Base-by-base conservation (phyloP, 2,888 invertebrate species). In the Phengaris arion region DNA sequence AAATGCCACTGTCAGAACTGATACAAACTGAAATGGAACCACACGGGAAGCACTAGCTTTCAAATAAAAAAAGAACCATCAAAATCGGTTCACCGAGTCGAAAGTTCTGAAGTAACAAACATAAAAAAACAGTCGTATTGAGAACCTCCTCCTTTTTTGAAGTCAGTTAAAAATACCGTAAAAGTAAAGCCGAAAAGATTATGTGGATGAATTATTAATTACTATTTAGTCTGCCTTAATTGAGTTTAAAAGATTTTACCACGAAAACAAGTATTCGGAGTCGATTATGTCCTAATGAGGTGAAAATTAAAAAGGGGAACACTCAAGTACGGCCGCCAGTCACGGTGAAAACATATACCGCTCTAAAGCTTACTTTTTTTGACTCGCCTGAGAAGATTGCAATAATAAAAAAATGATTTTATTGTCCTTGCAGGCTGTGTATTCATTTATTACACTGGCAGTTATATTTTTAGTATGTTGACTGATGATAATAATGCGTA, bases 241-340 rank as follows among this genome's bases (percentile, higher is more conserved):
- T 64, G 59, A 64, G 59, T 64, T 64, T 64, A 64, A 64, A 64
- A 64, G 59, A 64, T 64, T 59, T 64, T 64, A 64, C 59, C 59
- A 12, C 59, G 35, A 64, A 10, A 68, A 68, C 68, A 68, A 68
- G 68, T 68, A 46, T 68, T 68, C 68, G 46, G 46, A 46, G 45
- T 46, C 45, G 46, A 68, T 52, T 70, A 70, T 70, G 22, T 52
- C 12, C 10, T 70, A 70, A 70, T 70, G 70, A 70, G 70, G 70
- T 70, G 70, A 70, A 70, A 51, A 52, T 70, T 70, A 52, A 70
- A 70, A 48, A 46, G 22, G 52, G 70, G 6, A 69, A 69, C 51
- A 48, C 51, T 52, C 51, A 51, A 70, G 70, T 48, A 51, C 10
- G 15, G n/a, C 70, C 51, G 59, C 35, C 57, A 35, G 35, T 54